These are phyloP conservation scores for Hydroisotoma schaefferi DNA, from an alignment of 2,888 invertebrate species.

Conservation along the genomic window DNA sequence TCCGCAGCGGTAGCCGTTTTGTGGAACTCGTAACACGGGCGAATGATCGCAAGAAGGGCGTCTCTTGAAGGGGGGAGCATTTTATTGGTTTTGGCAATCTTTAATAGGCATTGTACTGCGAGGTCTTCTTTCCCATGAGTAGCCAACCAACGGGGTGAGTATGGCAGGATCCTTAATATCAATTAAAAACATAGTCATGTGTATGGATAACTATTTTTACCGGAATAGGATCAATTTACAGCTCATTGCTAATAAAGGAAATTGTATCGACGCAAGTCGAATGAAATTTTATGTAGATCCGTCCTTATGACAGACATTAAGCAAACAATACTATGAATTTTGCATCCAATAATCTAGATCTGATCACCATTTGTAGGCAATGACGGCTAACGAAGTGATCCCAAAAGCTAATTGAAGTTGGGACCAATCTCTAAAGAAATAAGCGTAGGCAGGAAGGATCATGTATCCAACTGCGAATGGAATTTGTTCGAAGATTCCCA, in stretches of 20 bases:
- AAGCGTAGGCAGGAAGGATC: constrained; percentile 42
- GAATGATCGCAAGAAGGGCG: constrained; percentile 35
- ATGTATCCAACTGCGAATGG: constrained; percentile 47
- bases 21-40: constrained; percentile 23
- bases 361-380: constrained; percentile 40
- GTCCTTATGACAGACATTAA: background rate
- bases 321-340: constrained; percentile 1
- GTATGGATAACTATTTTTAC: no score
- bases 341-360: background rate
- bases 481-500: constrained; percentile 41
- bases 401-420: constrained; percentile 42
- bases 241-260: no score
- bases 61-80: constrained; percentile 28
- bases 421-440: constrained; percentile 39
- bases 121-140: constrained; percentile 37
- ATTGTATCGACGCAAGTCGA: no score
- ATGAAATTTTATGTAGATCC: no score
- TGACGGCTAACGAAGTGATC: constrained; percentile 29
- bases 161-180: constrained; percentile 47
- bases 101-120: constrained; percentile 32
- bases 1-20: background rate
- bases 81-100: constrained; percentile 40
- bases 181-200: no score
- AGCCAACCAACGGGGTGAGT: constrained; percentile 46
- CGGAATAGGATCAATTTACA: background rate